Evolutionary conservation across 2,888 invertebrate genomes (phyloP).

Genomic region (Scaptomyza cyrtandrae): DNA sequence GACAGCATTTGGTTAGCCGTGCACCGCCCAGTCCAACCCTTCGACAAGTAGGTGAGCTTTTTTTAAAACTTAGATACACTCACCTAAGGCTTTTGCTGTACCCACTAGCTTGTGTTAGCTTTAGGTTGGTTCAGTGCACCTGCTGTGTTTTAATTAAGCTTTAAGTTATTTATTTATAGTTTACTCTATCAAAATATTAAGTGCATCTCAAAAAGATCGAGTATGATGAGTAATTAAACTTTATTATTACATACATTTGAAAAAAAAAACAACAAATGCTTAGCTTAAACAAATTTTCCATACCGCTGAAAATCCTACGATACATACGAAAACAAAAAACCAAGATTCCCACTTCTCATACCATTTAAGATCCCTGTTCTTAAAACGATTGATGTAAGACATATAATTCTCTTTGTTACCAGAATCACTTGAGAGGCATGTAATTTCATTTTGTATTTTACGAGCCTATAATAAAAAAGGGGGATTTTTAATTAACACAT

Average conservation of each 20-base stretch:
- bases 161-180: no score
- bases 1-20: conserved; percentile 27
- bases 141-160: no score
- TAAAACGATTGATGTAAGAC: not conserved
- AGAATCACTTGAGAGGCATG: not conserved
- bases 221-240: no score
- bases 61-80: conserved; percentile 9
- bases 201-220: no score
- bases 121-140: no score
- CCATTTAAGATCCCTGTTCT: not conserved
- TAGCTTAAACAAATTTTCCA: no score
- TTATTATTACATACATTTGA: no score
- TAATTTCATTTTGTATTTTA: not conserved
- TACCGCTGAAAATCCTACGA: no score
- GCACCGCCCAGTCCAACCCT: not conserved
- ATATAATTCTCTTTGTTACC: not conserved
- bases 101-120: not conserved
- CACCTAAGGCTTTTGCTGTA: not conserved
- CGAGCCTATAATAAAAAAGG: not conserved
- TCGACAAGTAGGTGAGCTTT: not conserved
- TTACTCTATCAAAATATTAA: no score
- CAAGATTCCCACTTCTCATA: not conserved
- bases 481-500: no score
- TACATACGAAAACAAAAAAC: not conserved
- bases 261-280: no score